These are phyloP conservation scores for Abrostola tripartita DNA, from an alignment of 2,888 invertebrate species.

Conservation along the genomic window DNA sequence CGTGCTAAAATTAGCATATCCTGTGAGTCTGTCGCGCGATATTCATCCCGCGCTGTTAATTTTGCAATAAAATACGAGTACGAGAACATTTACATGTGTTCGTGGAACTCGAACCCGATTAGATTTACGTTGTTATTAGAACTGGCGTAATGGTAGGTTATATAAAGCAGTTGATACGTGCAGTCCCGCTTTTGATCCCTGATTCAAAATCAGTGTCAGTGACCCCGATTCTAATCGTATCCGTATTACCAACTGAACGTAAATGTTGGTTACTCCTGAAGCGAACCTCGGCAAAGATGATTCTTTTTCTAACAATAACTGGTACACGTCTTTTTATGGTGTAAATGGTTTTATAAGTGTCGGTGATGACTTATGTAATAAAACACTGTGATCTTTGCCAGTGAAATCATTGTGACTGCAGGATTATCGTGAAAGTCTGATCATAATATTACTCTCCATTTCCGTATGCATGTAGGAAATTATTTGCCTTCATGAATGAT, in stretches of 20 bases:
- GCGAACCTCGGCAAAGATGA: neutral
- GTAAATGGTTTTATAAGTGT: neutral
- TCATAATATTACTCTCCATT: too few species aligned
- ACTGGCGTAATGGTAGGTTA: conserved; percentile 18
- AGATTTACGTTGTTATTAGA: conserved; percentile 34
- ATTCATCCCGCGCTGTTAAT: conserved; percentile 41
- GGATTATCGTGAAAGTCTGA: neutral
- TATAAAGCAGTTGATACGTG: conserved; percentile 1
- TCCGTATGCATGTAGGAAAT: too few species aligned
- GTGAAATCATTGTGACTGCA: neutral
- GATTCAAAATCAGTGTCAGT: conserved; percentile 1
- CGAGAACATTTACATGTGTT: conserved; percentile 31
- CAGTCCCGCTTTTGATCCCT: conserved; percentile 10
- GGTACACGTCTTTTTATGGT: neutral
- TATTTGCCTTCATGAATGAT: too few species aligned
- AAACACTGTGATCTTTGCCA: neutral
- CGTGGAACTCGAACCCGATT: conserved; percentile 23
- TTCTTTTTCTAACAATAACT: too few species aligned
- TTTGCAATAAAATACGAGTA: conserved; percentile 46
- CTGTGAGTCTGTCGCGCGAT: conserved; percentile 53
- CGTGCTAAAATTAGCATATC: conserved; percentile 60
- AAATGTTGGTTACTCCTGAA: neutral
- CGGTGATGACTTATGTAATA: neutral
- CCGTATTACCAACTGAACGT: too few species aligned
- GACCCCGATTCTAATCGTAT: neutral